Evolutionary conservation across 1,140 invertebrate genomes (phyloP), one percentile per base, ranked within the genome.

Genomic region (Drosophila ananassae): DNA sequence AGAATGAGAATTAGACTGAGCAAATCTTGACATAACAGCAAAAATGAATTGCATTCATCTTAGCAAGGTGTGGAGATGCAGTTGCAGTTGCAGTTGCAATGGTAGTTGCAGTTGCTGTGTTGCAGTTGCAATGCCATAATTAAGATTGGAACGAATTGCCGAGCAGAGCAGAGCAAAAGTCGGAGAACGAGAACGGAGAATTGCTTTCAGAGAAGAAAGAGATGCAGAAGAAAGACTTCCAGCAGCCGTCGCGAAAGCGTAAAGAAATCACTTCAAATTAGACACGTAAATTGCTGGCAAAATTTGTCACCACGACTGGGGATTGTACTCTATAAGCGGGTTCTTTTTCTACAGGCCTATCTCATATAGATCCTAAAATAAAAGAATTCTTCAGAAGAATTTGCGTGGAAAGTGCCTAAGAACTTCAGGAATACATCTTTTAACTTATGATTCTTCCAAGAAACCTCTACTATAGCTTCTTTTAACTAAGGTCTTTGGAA

Each of bases 111-210:
- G 28, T 53, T 54, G 48, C 21, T 28, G 24, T 57, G 50, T 24
- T 57, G 62, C 24, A 51, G 64, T 46, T 51, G 64, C 24, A 39
- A 54, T 24, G 66, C 76, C 77, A 84, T 74, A 85, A 84, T 84
- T 84, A 84, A 80, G 81, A 85, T 85, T 68, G 81, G 68, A 85
- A 74, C 73, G 68, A 80, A 84, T 83, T 64, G 63, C 57, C 44
- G 47, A 60, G 39, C 58, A 55, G 12, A 55, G 25, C 48, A 34
- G 13, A 48, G 44, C 53, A 28, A 24, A 28, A 34, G 59, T 44
- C 44, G 13, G 10, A 13, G 13, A 34, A 3, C 13, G 28, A 39
- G 47, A 63, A 21, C 22, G 46, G 44, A 39, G 51, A 28, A 54
- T 32, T 4, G 17, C 41, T 44, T 12, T 12, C 34, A 37, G 34